Base-by-base conservation (phyloP, 2,113 vertebrate species). In the Sinocyclocheilus rhinocerous region DNA sequence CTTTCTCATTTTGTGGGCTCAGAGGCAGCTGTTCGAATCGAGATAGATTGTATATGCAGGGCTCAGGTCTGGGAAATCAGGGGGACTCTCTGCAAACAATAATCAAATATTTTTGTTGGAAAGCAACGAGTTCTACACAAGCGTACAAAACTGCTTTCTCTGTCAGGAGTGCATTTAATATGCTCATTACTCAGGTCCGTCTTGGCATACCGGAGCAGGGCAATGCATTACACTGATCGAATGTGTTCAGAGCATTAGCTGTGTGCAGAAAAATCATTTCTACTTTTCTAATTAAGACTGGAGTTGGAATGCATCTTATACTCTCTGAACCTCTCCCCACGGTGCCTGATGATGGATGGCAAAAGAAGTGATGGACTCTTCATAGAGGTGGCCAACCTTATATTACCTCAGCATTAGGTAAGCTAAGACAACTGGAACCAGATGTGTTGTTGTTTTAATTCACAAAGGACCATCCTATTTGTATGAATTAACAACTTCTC, bases 21-120 rank as follows among this genome's bases (percentile, higher is more conserved):
- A n/a, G 88, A 81, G 76, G 76, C 52, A 88, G 88, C 86, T 87
- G 76, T 26, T 87, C 18, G 86, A 93, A 88, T 88, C 26, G 39
- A 86, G 77, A 85, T 79, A 87, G 87, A 90, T 86, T 88, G 89
- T 88, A 89, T 81, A 87, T 85, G 81, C 86, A 79, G 65, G 85
- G 88, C 85, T 89, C 79, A 69, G 91, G 87, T 90, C 88, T 90
- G 86, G 81, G 80, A 81, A 88, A 90, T 36, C 67, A 88, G 90
- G 87, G 90, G 42, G 89, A 93, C 90, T 87, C 90, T 88, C 86
- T 91, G 90, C 87, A 93, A 93, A 94, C 92, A 94, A 90, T 91
- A 93, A 92, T 94, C 90, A 85, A 90, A 90, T 93, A 91, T 95
- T 94, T 94, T 92, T 90, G 67, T 93, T 94, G 93, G 93, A 94